Conservation (phyloP, 2,888 invertebrate genomes). For the Phortica okadai region DNA sequence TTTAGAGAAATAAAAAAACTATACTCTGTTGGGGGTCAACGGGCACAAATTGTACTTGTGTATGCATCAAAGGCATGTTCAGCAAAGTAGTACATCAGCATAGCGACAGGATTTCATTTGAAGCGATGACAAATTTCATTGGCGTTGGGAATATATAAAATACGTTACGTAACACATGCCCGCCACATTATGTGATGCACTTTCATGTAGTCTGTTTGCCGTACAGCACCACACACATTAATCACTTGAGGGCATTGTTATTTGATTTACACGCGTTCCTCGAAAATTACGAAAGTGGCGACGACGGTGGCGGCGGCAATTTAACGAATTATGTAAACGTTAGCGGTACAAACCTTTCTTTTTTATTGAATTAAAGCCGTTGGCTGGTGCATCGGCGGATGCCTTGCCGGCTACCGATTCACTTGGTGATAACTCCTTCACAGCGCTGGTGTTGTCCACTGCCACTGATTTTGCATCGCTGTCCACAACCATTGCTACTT, state of each 20-base stretch:
- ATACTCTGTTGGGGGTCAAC: conserved; percentile 60
- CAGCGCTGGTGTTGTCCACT: conserved; percentile 53
- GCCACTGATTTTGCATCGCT: conserved; percentile 29
- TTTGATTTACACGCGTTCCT: background rate
- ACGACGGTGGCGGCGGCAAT: no score
- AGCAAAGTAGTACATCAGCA: conserved; percentile 45
- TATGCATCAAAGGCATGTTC: background rate
- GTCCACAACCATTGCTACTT: conserved; percentile 17
- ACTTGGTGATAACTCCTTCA: conserved; percentile 13
- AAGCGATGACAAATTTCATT: background rate
- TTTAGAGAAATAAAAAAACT: conserved; percentile 35
- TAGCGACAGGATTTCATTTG: background rate
- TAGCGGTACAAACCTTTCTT: conserved; percentile 68
- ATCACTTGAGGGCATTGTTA: background rate
- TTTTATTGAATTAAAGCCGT: conserved; percentile 53
- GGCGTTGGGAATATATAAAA: conserved; percentile 50
- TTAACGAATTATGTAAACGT: background rate
- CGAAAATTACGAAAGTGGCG: background rate
- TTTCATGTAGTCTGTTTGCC: conserved; percentile 31
- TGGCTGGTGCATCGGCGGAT: conserved; percentile 55
- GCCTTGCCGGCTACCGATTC: conserved; percentile 42
- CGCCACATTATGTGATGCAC: conserved; percentile 63
- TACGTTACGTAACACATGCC: conserved; percentile 60
- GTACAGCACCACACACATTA: no score
- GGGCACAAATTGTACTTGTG: conserved; percentile 51